Evolutionary conservation across 2,113 vertebrate genomes (phyloP), one percentile per base, ranked within the genome.

Genomic region (Balaeniceps rex): DNA sequence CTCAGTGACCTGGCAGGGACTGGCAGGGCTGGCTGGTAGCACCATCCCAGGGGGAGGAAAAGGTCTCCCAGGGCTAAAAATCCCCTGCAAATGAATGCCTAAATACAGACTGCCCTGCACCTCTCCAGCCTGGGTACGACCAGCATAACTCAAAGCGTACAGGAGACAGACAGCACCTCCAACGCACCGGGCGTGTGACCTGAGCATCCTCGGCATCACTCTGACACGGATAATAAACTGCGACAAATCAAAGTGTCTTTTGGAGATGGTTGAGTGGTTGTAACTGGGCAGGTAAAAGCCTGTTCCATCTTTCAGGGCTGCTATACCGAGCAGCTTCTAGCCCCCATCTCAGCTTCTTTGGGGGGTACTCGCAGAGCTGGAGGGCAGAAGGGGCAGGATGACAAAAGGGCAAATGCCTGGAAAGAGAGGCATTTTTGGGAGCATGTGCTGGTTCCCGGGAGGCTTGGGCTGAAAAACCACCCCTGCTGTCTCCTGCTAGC

Each of bases 161-260:
- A 23, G 61, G 49, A 75, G 47, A 6, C 24, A 5, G 47, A 5
- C 25, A 5, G 7, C 34, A 28, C 25, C 33, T 34, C 36, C 14
- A 17, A 19, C 0, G 3, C 24, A 21, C 40, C 65, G 8, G 26
- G 11, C 1, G 28, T 6, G 65, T 12, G 44, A 31, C 33, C 61
- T 33, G 55, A 54, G 42, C 81, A 36, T 33, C 60, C 46, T 33
- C 3, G 5, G 60, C 1, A 7, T 74, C 11, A 44, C 51, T 26
- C 14, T 12, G 63, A 7, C 28, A 34, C 2, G 1, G 29, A 23
- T 4, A 8, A 78, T 6, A 25, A 76, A n/a, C 51, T 13, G 38
- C 82, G 36, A 51, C 29, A 51, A 33, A 60, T 34, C 36, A 38
- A 38, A 74, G 54, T 5, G 16, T 11, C 80, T 55, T 49, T 66